Evolutionary conservation across 2,797 vertebrate species (phyloP).

Genomic region (Hemitrygon akajei): DNA sequence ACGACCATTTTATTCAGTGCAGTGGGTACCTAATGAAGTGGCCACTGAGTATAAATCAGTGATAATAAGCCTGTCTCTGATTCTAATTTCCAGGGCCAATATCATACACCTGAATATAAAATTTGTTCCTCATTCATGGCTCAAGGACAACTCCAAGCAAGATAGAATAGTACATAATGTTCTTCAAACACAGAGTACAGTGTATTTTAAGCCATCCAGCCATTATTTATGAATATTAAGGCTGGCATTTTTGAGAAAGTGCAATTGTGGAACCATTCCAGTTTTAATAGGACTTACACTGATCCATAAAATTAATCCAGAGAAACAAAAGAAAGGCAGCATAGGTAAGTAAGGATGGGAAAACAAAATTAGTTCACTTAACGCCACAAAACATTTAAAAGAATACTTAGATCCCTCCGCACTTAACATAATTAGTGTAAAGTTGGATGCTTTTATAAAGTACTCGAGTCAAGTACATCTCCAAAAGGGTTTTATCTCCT

Average conservation of each 20-base stretch:
- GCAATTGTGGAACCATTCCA: background rate
- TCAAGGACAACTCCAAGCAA: background rate
- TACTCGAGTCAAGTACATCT: no score
- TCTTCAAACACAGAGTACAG: background rate
- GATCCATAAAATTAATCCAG: background rate
- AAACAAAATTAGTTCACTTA: background rate
- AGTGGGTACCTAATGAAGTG: no score
- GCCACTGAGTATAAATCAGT: no score
- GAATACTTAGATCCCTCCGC: no score
- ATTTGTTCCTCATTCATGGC: background rate
- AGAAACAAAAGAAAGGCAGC: background rate
- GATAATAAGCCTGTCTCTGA: no score
- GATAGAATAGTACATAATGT: background rate
- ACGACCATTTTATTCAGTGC: no score
- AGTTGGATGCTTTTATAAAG: no score
- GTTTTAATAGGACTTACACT: background rate
- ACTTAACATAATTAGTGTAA: no score
- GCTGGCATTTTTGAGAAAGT: background rate
- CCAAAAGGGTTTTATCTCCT: no score
- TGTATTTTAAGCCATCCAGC: background rate
- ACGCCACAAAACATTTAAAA: background rate
- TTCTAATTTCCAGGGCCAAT: background rate
- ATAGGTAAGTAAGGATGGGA: background rate
- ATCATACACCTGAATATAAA: background rate
- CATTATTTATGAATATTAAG: background rate